Conservation (phyloP, 2,888 invertebrate species). For the Agrotis puta region DNA sequence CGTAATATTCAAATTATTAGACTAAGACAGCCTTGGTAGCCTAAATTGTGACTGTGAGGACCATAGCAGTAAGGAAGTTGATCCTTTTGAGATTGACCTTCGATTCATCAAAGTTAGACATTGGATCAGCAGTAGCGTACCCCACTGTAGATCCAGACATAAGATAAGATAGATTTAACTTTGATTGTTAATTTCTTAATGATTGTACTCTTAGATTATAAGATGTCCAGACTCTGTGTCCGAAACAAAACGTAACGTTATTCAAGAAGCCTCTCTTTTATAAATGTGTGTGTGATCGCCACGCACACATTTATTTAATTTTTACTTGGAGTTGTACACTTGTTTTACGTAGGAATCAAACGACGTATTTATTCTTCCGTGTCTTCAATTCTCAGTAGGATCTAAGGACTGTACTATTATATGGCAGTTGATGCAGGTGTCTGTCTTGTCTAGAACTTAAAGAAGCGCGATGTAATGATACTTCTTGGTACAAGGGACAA, state of each 20-base stretch:
- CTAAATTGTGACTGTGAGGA: conserved; percentile 54
- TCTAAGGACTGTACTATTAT: not conserved
- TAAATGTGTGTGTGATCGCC: too few relatives aligned
- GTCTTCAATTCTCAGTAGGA: too few relatives aligned
- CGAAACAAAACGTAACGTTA: too few relatives aligned
- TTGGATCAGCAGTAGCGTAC: conserved; percentile 8
- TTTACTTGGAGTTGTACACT: too few relatives aligned
- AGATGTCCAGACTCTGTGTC: too few relatives aligned
- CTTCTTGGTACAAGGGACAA: not conserved
- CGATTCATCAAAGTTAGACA: conserved; percentile 24
- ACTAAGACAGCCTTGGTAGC: conserved; percentile 53
- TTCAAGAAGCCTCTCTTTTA: too few relatives aligned
- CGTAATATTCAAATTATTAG: conserved; percentile 61
- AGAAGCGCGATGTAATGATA: not conserved
- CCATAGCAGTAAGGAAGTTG: conserved; percentile 62
- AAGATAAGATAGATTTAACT: conserved; percentile 13
- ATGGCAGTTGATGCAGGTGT: not conserved
- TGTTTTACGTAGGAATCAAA: too few relatives aligned
- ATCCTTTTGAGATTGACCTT: conserved; percentile 58
- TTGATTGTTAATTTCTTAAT: not conserved
- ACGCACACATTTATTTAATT: too few relatives aligned
- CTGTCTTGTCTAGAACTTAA: not conserved
- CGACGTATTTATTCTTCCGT: too few relatives aligned
- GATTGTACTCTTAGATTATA: too few relatives aligned
- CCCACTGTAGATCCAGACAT: conserved; percentile 8